Conservation (phyloP, 2,888 invertebrate species). For the Lycia hirtaria region DNA sequence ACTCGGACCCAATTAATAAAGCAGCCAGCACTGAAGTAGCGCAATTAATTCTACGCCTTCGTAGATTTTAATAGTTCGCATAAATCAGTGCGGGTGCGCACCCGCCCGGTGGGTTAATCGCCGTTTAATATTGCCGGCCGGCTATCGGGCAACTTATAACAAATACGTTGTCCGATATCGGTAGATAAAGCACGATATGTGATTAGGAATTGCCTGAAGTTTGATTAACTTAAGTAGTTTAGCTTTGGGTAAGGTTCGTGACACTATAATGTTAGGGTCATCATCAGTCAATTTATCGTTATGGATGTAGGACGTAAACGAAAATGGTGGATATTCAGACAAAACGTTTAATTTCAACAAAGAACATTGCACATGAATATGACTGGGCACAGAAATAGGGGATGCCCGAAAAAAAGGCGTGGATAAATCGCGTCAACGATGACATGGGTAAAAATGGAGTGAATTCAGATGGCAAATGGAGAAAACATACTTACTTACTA, state of each 20-base stretch:
- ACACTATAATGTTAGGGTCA: not conserved
- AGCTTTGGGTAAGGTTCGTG: constrained; percentile 17
- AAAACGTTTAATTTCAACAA: too few relatives aligned
- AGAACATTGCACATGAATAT: too few relatives aligned
- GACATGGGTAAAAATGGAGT: too few relatives aligned
- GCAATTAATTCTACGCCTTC: constrained; percentile 85
- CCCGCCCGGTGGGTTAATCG: constrained; percentile 82
- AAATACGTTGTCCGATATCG: constrained; percentile 52
- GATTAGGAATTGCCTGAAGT: constrained; percentile 37
- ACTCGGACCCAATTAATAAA: constrained; percentile 84
- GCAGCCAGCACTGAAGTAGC: constrained; percentile 81
- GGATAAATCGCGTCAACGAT: too few relatives aligned
- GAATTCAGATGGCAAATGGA: too few relatives aligned
- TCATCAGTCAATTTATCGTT: too few relatives aligned
- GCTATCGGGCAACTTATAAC: constrained; percentile 56
- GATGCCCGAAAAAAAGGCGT: too few relatives aligned
- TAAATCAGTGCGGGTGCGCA: constrained; percentile 70
- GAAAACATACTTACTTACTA: too few relatives aligned
- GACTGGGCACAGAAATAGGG: too few relatives aligned
- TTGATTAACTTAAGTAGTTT: constrained; percentile 36
- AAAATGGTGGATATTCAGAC: too few relatives aligned
- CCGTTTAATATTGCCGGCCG: constrained; percentile 81
- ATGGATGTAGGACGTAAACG: too few relatives aligned
- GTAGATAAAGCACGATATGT: constrained; percentile 49
- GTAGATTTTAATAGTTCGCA: constrained; percentile 85